Evolutionary conservation across 23 tunicate genomes (phyloP), one percentile per base, ranked within the genome.

Genomic region (Trididemnum nubilum): DNA sequence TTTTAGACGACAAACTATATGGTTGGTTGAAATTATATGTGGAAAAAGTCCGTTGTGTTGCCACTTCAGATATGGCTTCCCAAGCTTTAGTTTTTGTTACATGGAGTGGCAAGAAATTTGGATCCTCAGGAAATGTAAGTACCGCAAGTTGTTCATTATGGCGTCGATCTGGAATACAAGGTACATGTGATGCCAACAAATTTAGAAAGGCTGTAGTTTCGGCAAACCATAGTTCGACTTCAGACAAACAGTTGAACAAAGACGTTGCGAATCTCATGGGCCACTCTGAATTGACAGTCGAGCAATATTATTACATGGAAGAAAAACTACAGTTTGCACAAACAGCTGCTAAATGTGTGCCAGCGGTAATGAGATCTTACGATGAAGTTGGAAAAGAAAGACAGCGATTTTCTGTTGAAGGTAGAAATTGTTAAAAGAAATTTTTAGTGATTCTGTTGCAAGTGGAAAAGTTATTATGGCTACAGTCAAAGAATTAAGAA

Each of bases 201-300:
- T 33, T 67, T 32, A 4, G 74, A 67, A 67, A 67, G n/a, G 74
- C 74, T 30, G 74, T n/a, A 5, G 74, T 67, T 37, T 67, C 38
- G 5, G 67, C 67, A 7, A 44, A 3, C 28, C 18, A 26, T 12
- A 3, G 5, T 12, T 67, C 38, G 18, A 31, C 12, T 4, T 33
- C 33, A 67, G 38, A 37, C 18, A n/a, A 67, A 9, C 38, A 67
- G 22, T 4, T 67, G 38, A 32, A 67, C 25, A 3, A 5, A 9
- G 74, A 67, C 38, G 12, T 67, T 21, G 74, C 74, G 12, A 67
- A 33, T 67, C 33, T 67, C 2, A 67, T 67, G 38, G 74, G 74
- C 2, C 74, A 31, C 38, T 5, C 37, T 4, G 33, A 67, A 30
- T 37, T 38, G 26, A 67, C 74, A 30, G 74, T 38, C 3, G 74